phyloP scores from a whole-genome alignment of 2,113 vertebrate genomes.

The Galbula dea region DNA sequence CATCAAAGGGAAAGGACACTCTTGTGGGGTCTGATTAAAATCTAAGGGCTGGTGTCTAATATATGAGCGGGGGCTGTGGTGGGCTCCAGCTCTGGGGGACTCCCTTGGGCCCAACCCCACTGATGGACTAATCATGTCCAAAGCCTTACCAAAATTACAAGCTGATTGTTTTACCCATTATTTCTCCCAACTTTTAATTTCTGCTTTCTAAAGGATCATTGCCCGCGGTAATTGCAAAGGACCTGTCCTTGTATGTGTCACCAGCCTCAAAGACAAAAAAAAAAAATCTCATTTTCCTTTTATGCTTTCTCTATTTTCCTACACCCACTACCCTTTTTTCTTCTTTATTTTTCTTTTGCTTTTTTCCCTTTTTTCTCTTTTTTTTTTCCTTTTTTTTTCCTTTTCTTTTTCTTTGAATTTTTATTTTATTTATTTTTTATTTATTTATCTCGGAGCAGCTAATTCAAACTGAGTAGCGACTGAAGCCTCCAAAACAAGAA shows the following conservation, averaged over 20 bases:
- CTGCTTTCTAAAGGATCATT: slow-evolving; percentile 93
- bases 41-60: slow-evolving; percentile 51
- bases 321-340: no score
- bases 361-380: accelerated
- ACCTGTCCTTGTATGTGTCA: slow-evolving; percentile 87
- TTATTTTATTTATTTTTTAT: no score
- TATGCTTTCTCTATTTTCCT: slow-evolving; percentile 59
- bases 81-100: slow-evolving; percentile 30
- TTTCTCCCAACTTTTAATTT: slow-evolving; percentile 96
- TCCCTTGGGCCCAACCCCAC: slow-evolving; percentile 73
- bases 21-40: slow-evolving; percentile 76
- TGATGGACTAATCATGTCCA: slow-evolving; percentile 88
- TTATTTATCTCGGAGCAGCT: no score
- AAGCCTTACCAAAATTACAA: slow-evolving; percentile 79
- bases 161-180: slow-evolving; percentile 92
- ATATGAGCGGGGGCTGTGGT: slow-evolving; percentile 28
- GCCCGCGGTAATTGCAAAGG: slow-evolving; percentile 93
- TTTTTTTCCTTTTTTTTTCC: not conserved
- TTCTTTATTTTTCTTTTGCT: accelerated
- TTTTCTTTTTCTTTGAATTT: no score
- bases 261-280: slow-evolving; percentile 69
- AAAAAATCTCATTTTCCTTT: slow-evolving; percentile 63
- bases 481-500: slow-evolving; percentile 42
- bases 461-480: slow-evolving; percentile 33
- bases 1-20: slow-evolving; percentile 72